These are phyloP conservation scores for Psittacula cyanocephala DNA, from an alignment of 2,113 vertebrate genomes.

Conservation along the genomic window DNA sequence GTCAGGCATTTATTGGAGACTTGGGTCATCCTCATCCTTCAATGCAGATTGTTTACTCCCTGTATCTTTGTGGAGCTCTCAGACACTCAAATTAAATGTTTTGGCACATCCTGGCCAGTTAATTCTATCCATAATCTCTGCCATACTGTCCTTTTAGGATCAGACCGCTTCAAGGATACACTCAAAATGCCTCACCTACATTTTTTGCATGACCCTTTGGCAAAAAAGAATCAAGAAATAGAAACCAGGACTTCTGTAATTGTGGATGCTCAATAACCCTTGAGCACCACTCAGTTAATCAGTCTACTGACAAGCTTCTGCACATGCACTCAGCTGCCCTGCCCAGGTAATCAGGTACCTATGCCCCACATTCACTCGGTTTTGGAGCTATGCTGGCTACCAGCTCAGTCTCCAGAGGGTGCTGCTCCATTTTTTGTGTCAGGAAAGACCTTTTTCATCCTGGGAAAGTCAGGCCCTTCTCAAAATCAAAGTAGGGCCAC, in stretches of 20 bases:
- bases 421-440: not conserved
- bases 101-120: not conserved
- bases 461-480: not conserved
- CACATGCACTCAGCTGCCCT: not conserved
- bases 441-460: not conserved
- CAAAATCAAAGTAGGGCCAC: not conserved
- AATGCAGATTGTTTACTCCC: not conserved
- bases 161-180: not conserved
- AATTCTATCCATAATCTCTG: not conserved
- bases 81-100: not conserved
- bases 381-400: not conserved
- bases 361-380: fast-evolving
- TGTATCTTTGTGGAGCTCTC: not conserved
- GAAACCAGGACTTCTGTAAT: not conserved
- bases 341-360: not conserved
- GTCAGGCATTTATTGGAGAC: not conserved
- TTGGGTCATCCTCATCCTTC: conserved; percentile 2
- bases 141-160: not conserved
- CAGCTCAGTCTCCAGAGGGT: not conserved
- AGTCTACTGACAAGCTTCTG: not conserved
- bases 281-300: not conserved
- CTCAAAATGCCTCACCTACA: not conserved
- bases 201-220: not conserved
- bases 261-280: not conserved
- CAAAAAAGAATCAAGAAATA: not conserved